Base-by-base conservation (phyloP, 2,888 invertebrate genomes). In the Busseola fusca region DNA sequence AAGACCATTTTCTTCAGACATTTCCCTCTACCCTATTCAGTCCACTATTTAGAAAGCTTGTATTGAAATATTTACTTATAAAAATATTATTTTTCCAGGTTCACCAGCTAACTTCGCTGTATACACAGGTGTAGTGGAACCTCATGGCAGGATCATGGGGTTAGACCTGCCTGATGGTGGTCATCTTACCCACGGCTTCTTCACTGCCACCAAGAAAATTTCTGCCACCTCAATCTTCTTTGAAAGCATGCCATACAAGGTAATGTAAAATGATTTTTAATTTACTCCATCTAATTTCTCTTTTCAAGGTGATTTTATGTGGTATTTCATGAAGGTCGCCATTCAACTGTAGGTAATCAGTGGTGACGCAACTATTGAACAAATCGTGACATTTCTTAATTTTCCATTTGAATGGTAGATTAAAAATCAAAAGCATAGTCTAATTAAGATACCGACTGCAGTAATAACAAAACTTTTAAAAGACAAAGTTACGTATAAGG, bases 151-250 rank as follows among this genome's bases (percentile, higher is more conserved):
- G 72, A 99, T 99, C 86, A 99, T 99, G 99, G 98, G 99, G 0
- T 94, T 99, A 67, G 99, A 99, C 93, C 95, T 99, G 73, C 99
- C 99, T 1, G 99, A 99, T 91, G 99, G 99, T 83, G 99, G 99
- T 0, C 99, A 99, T 94, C 96, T 98, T 79, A 98, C 98, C 9
- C 98, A 99, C 86, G 98, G 98, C 40, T 99, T 99, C 93, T 98
- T 98, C 95, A 99, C 99, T 0, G 96, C 97, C 12, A 97, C 96
- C 14, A 99, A 98, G 92, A 98, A 98, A 93, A 98, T 99, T 74
- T 99, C 99, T 0, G 99, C 99, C 12, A 99, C 99, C 0, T 99
- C 99, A 0, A 97, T 99, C 76, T 99, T 98, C 96, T 99, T 99
- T 91, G 99, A 99, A 95, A 99, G 99, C 72, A 98, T 99, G 98